Evolutionary conservation across 2,113 vertebrate genomes (phyloP).

Genomic region (Chamaetylas fuelleborni): DNA sequence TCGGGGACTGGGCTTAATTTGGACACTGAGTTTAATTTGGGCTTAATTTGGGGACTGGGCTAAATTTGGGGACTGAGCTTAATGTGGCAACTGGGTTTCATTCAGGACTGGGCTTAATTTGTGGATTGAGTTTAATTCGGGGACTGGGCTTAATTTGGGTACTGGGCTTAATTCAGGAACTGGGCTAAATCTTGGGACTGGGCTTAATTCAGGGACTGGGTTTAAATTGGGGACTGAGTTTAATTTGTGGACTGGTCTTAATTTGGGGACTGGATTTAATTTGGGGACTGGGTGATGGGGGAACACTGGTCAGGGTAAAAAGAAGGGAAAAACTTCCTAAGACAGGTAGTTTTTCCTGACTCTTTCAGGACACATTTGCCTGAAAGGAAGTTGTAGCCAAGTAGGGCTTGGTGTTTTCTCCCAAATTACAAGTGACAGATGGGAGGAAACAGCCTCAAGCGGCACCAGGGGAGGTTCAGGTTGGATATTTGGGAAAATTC

Average conservation of each 20-base stretch:
- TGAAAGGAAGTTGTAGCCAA: not conserved
- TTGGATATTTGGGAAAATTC: not conserved
- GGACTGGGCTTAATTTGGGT: fast-evolving
- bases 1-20: no score
- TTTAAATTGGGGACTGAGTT: no score
- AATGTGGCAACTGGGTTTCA: fast-evolving
- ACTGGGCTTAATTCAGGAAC: fast-evolving
- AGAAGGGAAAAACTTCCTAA: fast-evolving
- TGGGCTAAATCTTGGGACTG: no score
- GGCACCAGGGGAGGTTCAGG: not conserved
- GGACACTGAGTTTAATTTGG: no score
- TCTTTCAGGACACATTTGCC: not conserved
- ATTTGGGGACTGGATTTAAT: no score
- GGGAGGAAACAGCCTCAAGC: not conserved
- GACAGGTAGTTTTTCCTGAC: not conserved
- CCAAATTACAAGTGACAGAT: not conserved
- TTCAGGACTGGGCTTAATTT: fast-evolving
- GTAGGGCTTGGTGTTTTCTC: not conserved
- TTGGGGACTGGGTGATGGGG: no score
- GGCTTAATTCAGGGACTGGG: no score
- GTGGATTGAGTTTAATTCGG: no score
- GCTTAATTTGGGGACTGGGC: not conserved
- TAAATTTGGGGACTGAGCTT: fast-evolving
- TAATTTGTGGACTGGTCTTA: no score
- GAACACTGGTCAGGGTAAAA: fast-evolving